A percentile compares a stretch with the other conserved stretches of the same genome.
Evolutionary conservation across 2,888 invertebrate genomes (phyloP).

Genomic region (Nemotelus nigrinus): DNA sequence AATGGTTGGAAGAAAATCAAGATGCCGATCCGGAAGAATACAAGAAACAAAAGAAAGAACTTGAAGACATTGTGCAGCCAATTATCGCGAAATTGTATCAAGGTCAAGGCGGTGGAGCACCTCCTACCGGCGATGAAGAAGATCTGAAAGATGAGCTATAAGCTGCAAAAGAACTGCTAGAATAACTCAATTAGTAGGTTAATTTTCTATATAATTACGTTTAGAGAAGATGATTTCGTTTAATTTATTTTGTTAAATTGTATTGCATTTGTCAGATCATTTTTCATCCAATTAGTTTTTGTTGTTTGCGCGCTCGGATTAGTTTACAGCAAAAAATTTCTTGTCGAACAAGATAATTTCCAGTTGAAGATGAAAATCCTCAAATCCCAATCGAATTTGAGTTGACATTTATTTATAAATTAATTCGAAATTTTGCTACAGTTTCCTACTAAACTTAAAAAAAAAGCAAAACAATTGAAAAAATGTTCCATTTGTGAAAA

Average conservation of each 20-base stretch:
- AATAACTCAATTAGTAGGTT: conserved; percentile 35
- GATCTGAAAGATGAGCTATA: conserved; percentile 88
- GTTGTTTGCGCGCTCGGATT: too few species aligned
- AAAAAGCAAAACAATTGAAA: too few species aligned
- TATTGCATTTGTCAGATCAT: conserved; percentile 29
- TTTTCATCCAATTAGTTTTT: conserved; percentile 6
- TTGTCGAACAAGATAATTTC: conserved; percentile 38
- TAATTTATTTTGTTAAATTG: conserved; percentile 43
- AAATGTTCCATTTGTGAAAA: too few species aligned
- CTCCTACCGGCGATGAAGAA: conserved; percentile 74
- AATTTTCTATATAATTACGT: conserved; percentile 33
- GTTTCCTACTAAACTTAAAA: too few species aligned
- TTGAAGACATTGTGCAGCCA: conserved; percentile 95
- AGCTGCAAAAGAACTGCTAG: conserved; percentile 41
- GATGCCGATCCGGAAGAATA: conserved; percentile 92
- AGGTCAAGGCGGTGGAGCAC: conserved; percentile 81
- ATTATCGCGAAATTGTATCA: conserved; percentile 97
- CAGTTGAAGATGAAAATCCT: conserved; percentile 24
- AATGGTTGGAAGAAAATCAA: conserved; percentile 96
- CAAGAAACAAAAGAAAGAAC: conserved; percentile 93
- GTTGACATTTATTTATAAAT: too few species aligned
- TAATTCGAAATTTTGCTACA: too few species aligned
- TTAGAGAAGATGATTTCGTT: conserved; percentile 13
- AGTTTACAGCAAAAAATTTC: conserved; percentile 11
- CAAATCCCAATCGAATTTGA: too few species aligned